Evolutionary conservation across 1,140 invertebrate genomes (phyloP), one percentile per base, ranked within the genome.

Genomic region (Zophobas morio): DNA sequence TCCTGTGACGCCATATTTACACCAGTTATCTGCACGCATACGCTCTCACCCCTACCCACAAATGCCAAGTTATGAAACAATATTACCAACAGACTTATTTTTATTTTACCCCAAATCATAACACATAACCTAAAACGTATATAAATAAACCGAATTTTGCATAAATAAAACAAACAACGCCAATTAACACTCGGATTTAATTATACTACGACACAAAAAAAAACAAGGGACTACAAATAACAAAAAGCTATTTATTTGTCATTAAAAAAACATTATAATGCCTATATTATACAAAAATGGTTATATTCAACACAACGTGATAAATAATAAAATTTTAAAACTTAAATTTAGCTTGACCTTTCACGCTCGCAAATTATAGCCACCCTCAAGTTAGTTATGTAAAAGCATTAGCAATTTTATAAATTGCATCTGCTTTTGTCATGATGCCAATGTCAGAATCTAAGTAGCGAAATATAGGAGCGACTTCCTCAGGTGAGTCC

Each of bases 1-100:
- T 83, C 83, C 74, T 82, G 78, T 74, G 82, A 82, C 82, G 84
- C 85, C 85, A 86, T 86, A 84, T 85, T 86, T 84, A 84, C 83
- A 84, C 81, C 81, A 84, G 79, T 82, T 82, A 82, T 74, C 75
- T 80, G 76, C 82, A 83, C 81, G 82, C 81, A 82, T 66, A 66
- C 60, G 60, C 60, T 66, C 39, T 42, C 60, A 8, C 39, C 60
- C 60, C 39, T 66, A 66, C 60, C 37, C 60, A 66, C 42, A 39
- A 42, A 66, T 36, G 20, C 20, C 20, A 20, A 20, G 20, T 46
- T 46, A 46, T 46, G 8, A 46, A 46, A 46, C 3, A 4, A 46
- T 46, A 46, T 3, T 46, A 46, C 42, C 3, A 8, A 3, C 3
- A 46, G 8, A 46, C 42, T 46, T 46, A 4, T 46, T 46, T 46